Conservation (phyloP, 2,888 invertebrate genomes). For the Teleiodes luculella region DNA sequence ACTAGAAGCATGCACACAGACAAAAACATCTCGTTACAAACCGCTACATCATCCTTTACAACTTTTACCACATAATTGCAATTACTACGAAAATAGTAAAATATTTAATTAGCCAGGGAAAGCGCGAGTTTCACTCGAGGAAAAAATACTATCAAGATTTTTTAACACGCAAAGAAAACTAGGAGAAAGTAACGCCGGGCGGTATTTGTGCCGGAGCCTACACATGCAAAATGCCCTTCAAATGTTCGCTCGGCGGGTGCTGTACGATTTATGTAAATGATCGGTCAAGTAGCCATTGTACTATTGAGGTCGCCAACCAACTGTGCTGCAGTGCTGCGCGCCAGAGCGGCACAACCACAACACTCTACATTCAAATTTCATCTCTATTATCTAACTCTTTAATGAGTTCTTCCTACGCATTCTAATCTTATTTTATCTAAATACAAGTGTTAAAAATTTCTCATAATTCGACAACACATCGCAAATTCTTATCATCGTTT, state of each 20-base stretch:
- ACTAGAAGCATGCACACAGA: slow-evolving; percentile 60
- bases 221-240: slow-evolving; percentile 41
- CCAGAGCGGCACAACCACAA: slow-evolving; percentile 16
- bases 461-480: slow-evolving; percentile 24
- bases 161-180: slow-evolving; percentile 73
- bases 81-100: slow-evolving; percentile 62
- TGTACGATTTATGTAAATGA: slow-evolving; percentile 17
- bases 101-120: slow-evolving; percentile 70
- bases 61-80: slow-evolving; percentile 55
- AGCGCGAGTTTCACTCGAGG: slow-evolving; percentile 68
- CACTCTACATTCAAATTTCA: slow-evolving; percentile 2
- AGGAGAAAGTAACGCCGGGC: slow-evolving; percentile 18
- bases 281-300: slow-evolving; percentile 15
- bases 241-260: slow-evolving; percentile 3
- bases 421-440: slow-evolving; percentile 1
- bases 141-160: slow-evolving; percentile 66
- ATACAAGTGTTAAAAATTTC: neutral
- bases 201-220: slow-evolving; percentile 5
- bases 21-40: slow-evolving; percentile 39
- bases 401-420: slow-evolving; percentile 8
- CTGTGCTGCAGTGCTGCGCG: neutral
- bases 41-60: slow-evolving; percentile 47
- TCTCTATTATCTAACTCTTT: slow-evolving; percentile 14
- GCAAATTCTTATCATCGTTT: slow-evolving; percentile 25
- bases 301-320: slow-evolving; percentile 17